Conservation (phyloP, 2,888 invertebrate species). For the Peribatodes rhomboidaria region DNA sequence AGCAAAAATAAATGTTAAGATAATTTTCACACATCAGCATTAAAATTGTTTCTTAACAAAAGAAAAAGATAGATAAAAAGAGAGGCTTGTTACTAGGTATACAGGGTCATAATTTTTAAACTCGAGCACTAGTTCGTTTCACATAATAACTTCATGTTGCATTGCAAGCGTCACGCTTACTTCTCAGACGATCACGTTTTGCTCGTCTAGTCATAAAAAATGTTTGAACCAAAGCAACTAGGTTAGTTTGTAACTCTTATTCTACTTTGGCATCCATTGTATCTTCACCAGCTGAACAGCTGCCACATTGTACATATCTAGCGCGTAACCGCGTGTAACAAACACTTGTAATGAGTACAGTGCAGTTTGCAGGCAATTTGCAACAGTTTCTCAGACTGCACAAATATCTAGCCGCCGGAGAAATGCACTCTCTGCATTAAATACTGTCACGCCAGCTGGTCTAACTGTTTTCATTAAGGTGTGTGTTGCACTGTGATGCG, state of each 20-base stretch:
- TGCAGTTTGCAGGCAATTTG: constrained; percentile 12
- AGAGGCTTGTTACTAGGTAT: too few relatives aligned
- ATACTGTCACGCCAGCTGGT: constrained; percentile 47
- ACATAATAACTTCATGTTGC: too few relatives aligned
- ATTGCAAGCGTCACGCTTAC: not conserved
- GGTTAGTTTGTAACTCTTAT: not conserved
- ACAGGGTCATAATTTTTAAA: too few relatives aligned
- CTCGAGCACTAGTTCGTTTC: too few relatives aligned
- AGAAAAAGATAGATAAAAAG: too few relatives aligned
- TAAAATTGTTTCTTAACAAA: too few relatives aligned
- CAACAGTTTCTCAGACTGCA: constrained; percentile 16
- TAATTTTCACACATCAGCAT: too few relatives aligned
- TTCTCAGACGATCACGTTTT: not conserved
- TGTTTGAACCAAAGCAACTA: not conserved
- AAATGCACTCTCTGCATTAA: constrained; percentile 48
- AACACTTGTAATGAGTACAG: constrained; percentile 7
- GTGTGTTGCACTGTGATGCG: constrained; percentile 9
- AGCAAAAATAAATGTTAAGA: too few relatives aligned
- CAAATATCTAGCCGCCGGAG: constrained; percentile 28
- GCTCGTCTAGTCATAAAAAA: not conserved
- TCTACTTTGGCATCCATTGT: not conserved
- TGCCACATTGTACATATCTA: constrained; percentile 9
- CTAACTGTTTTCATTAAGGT: constrained; percentile 53
- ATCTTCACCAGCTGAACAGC: not conserved
- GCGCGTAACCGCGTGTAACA: constrained; percentile 7